Base-by-base conservation (phyloP, 1,140 invertebrate genomes). In the Ostrea edulis region DNA sequence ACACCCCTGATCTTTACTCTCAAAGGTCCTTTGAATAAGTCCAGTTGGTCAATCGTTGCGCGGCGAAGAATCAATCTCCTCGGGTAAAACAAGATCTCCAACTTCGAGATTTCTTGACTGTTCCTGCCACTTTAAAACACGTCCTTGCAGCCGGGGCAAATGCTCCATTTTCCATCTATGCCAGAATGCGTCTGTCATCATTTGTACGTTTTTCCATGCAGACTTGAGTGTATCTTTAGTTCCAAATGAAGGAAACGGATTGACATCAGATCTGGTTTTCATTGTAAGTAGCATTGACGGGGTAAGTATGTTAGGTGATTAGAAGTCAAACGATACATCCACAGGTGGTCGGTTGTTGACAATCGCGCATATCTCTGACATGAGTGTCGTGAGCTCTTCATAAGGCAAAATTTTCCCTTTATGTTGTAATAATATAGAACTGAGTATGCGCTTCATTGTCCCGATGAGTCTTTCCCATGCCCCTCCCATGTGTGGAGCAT, bases 401-500 rank as follows among this genome's bases (percentile, higher is more conserved):
- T 90, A 83, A 54, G 83, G 86, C 62, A 90, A 71, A 17, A 68
- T 22, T 22, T 25, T 58, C 0, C 83, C 84, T 84, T 83, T 11
- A 35, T 22, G 25, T 14, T 86, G n/a, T 52, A 86, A 35, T n/a
- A 90, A 71, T 65, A 83, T 81, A n/a, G 82, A 53, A 52, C 87
- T 62, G 11, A 90, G 22, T 22, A 88, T 85, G 25, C 84, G 68
- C 52, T 65, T 82, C 35, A 62, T 55, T 35, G 71, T 52, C 12
- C 87, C 83, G n/a, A 90, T 90, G 14, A 90, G 65, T 54, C 89
- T 53, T 86, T 88, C 89, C 87, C 35, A 88, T 12, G 58, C 82
- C n/a, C n/a, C n/a, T n/a, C n/a, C n/a, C n/a, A n/a, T n/a, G n/a
- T n/a, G n/a, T n/a, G n/a, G n/a, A n/a, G 87, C 68, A 44, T 71